Evolutionary conservation across 2,797 vertebrate species (phyloP).

Genomic region (Ctenosaura bakeri): DNA sequence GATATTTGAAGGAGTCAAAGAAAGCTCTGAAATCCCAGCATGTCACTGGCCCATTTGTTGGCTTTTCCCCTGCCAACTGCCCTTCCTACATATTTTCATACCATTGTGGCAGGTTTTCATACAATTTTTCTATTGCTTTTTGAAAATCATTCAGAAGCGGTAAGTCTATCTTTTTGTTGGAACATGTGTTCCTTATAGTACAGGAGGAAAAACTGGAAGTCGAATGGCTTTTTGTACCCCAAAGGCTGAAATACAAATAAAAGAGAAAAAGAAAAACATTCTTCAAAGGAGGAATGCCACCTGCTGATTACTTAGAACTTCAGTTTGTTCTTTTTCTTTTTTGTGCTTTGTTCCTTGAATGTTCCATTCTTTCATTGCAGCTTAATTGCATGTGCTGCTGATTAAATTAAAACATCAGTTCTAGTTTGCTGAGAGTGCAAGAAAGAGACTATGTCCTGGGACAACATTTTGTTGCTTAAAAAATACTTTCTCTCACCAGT

Average conservation of each 20-base stretch:
- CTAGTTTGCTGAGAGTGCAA: slow-evolving; percentile 51
- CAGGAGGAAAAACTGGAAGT: neutral
- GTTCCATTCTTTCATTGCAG: slow-evolving; percentile 27
- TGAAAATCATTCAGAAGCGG: neutral
- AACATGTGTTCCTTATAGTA: neutral
- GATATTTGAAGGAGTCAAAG: neutral
- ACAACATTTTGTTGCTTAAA: neutral
- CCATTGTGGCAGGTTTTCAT: neutral
- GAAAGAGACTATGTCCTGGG: neutral
- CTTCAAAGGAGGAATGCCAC: neutral
- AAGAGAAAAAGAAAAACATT: accelerated
- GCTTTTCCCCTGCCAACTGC: too few species aligned
- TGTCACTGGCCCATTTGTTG: neutral
- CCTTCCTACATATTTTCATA: too few species aligned
- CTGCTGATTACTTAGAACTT: neutral
- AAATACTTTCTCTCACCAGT: slow-evolving; percentile 29
- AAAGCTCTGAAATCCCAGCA: too few species aligned
- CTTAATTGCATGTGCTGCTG: slow-evolving; percentile 37
- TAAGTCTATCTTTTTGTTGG: neutral
- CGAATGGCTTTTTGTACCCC: neutral
- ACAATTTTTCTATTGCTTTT: neutral
- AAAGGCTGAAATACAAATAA: neutral
- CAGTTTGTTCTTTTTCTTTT: neutral
- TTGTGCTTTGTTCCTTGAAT: neutral
- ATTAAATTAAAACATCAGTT: slow-evolving; percentile 37